phyloP scores from a whole-genome alignment of 92 coral and sea anemone genomes.

The Epizoanthus ramosus region DNA sequence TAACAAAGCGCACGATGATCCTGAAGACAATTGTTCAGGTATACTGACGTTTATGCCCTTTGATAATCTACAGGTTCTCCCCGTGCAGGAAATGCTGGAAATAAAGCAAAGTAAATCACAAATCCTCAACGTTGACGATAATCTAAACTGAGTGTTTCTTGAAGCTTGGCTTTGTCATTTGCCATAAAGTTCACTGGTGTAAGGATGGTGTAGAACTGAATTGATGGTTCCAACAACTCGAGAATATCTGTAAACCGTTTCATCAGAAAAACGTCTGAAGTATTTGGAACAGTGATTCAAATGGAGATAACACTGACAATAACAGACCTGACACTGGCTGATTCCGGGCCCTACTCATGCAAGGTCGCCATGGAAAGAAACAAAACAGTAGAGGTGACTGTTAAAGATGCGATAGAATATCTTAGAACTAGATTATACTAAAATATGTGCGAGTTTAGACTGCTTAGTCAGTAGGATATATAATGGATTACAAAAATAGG shows the following conservation, averaged over 20 bases:
- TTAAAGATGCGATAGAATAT: constrained; percentile 11
- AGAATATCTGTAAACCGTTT: neutral
- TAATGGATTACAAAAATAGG: too few relatives aligned
- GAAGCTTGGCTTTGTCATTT: constrained; percentile 7
- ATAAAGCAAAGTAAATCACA: constrained; percentile 25
- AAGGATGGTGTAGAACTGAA: neutral
- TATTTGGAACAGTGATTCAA: constrained; percentile 15
- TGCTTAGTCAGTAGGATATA: too few relatives aligned
- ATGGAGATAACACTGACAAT: constrained; percentile 6
- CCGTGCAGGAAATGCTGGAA: neutral
- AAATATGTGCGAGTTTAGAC: neutral
- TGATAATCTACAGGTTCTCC: neutral
- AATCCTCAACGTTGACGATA: neutral
- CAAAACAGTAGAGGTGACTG: constrained; percentile 3
- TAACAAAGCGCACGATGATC: too few relatives aligned
- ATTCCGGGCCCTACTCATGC: neutral
- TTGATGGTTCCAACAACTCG: neutral
- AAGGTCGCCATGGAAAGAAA: neutral
- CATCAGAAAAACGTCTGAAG: neutral
- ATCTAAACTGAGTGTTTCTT: constrained; percentile 7
- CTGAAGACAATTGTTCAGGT: too few relatives aligned
- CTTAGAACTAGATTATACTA: neutral
- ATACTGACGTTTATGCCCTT: neutral
- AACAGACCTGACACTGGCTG: neutral
- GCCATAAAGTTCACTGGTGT: constrained; percentile 10